Base-by-base conservation (phyloP, 2,797 vertebrate genomes). In the Coendou prehensilis region DNA sequence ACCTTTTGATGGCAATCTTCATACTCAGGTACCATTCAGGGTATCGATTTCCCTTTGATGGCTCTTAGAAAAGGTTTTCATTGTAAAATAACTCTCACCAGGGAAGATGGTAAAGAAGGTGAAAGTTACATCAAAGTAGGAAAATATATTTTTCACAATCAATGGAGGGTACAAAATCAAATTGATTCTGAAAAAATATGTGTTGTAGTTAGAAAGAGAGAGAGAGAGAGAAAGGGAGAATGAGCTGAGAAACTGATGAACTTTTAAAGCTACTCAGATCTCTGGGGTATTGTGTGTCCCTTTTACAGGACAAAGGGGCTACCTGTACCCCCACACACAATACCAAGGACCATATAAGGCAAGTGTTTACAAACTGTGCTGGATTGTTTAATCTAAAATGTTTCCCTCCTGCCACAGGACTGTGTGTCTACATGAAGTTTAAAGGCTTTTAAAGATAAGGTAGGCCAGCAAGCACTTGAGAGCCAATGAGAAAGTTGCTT, bases 301-400 rank as follows among this genome's bases (percentile, higher is more conserved):
- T 97, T 96, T 96, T 63, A 83, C 6, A 61, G 52, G 87, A 95
- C 75, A 97, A 94, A 96, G 18, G 33, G 81, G 67, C 80, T 90
- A 88, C 79, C 90, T 92, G 85, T 83, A 94, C 61, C 17, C 17
- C 41, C 47, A 61, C 1, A 41, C 87, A 89, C 79, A 97, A 97
- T 92, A 94, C 85, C 63, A 63, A 87, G 47, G 79, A 90, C 95
- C 93, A 82, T 93, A 96, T 87, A 92, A 95, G 87, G 97, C 83
- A 94, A 97, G 90, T 97, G 96, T 98, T 98, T 97, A 98, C 97
- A 97, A 97, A 98, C 96, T 92, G 85, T 96, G 37, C 88, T 67
- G 90, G 95, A 94, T 96, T 97, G 97, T 97, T 98, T 90, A 95
- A 97, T 94, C 94, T 94, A 92, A 97, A 98, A 93, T 7, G 81